These are phyloP conservation scores for Siphamia tubifer DNA, from an alignment of 2,113 vertebrate genomes.

Conservation along the genomic window DNA sequence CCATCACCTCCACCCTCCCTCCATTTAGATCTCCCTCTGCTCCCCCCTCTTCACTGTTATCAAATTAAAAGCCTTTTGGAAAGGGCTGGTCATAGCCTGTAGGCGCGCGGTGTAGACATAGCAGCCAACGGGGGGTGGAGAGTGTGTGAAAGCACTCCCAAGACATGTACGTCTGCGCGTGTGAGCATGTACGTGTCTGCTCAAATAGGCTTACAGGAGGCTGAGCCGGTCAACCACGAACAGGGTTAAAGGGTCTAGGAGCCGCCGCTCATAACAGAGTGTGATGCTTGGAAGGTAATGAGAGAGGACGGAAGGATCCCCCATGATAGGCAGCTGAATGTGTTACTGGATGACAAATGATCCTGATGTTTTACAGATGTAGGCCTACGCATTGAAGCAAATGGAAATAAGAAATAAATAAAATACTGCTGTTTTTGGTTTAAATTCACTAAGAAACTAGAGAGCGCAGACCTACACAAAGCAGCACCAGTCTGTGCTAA, in stretches of 20 bases:
- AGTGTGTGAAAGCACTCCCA: not conserved
- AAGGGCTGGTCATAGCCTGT: conserved; percentile 40
- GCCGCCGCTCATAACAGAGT: conserved; percentile 21
- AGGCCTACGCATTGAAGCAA: too few species aligned
- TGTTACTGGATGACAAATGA: conserved; percentile 63
- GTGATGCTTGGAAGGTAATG: conserved; percentile 39
- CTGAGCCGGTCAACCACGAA: conserved; percentile 44
- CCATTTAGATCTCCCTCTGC: conserved; percentile 24
- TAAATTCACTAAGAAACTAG: too few species aligned
- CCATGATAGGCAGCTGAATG: conserved; percentile 57
- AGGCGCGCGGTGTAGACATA: conserved; percentile 21
- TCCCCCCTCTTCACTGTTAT: conserved; percentile 51
- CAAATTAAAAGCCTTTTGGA: conserved; percentile 62
- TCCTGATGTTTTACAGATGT: too few species aligned
- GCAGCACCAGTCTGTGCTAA: too few species aligned
- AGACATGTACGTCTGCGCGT: not conserved
- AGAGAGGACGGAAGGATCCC: conserved; percentile 27
- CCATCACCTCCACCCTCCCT: not conserved
- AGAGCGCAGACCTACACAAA: too few species aligned
- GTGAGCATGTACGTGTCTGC: conserved; percentile 24
- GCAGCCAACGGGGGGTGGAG: conserved; percentile 3
- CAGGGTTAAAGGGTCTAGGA: conserved; percentile 36
- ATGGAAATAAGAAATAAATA: too few species aligned
- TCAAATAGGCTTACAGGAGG: conserved; percentile 40
- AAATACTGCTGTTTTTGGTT: too few species aligned